Evolutionary conservation across 53 echinoderm and acorn worm genomes (phyloP).

Genomic region (Stichopus horrens): DNA sequence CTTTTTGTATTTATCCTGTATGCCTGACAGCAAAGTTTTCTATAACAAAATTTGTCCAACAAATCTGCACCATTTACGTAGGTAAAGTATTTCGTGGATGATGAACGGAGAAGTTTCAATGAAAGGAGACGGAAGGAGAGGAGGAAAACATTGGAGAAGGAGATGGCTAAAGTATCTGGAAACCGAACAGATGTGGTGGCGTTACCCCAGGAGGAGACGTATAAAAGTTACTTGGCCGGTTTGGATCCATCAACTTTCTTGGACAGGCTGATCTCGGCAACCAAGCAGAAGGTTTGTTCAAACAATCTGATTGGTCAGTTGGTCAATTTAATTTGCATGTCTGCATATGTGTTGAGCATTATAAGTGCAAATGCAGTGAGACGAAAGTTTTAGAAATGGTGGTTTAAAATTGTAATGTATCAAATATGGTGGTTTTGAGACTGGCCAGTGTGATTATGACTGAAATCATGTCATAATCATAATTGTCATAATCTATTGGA

Average conservation of each 20-base stretch:
- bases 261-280: background rate
- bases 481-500: no score
- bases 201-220: background rate
- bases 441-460: no score
- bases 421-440: no score
- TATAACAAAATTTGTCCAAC: no score
- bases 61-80: background rate
- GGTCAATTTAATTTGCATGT: background rate
- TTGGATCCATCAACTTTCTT: background rate
- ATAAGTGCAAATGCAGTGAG: no score
- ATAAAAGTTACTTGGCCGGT: background rate
- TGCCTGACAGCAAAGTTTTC: no score
- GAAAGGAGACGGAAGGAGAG: background rate
- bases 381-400: no score
- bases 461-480: no score
- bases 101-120: background rate
- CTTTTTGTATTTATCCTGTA: no score
- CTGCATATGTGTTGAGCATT: no score
- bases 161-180: background rate
- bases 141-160: background rate
- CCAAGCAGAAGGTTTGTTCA: background rate
- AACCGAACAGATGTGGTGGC: background rate
- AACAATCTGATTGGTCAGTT: background rate
- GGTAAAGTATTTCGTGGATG: background rate
- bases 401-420: no score